These are phyloP conservation scores for Cephus rjabovi DNA, from an alignment of 2,888 invertebrate genomes.

Conservation along the genomic window DNA sequence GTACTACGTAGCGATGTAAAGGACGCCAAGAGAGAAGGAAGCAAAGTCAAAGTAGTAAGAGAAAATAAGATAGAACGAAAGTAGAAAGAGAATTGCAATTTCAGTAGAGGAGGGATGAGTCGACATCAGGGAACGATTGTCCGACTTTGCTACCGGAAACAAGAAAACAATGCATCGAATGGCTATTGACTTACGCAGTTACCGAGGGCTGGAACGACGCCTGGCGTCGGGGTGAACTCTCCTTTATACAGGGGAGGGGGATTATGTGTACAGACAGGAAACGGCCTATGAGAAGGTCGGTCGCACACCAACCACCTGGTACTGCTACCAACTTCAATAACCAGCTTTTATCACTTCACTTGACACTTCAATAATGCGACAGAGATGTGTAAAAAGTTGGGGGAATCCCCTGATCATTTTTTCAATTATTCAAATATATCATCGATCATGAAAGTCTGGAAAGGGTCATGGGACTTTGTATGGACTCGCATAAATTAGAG, in stretches of 20 bases:
- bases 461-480: conserved; percentile 5
- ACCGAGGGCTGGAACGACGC: neutral
- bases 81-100: neutral
- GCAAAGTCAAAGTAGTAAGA: neutral
- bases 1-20: neutral
- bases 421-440: neutral
- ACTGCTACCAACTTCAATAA: neutral
- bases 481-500: conserved; percentile 46
- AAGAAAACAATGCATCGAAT: neutral
- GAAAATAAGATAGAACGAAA: neutral
- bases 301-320: neutral
- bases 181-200: neutral
- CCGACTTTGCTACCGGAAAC: neutral
- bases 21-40: neutral
- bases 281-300: neutral
- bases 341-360: neutral
- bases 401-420: neutral
- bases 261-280: neutral
- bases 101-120: neutral
- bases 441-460: neutral
- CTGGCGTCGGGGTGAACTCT: neutral
- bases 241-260: neutral
- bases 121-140: neutral
- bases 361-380: neutral
- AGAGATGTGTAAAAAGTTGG: neutral